phyloP scores from a whole-genome alignment of 1,140 invertebrate species.

The Drosophila funebris region DNA sequence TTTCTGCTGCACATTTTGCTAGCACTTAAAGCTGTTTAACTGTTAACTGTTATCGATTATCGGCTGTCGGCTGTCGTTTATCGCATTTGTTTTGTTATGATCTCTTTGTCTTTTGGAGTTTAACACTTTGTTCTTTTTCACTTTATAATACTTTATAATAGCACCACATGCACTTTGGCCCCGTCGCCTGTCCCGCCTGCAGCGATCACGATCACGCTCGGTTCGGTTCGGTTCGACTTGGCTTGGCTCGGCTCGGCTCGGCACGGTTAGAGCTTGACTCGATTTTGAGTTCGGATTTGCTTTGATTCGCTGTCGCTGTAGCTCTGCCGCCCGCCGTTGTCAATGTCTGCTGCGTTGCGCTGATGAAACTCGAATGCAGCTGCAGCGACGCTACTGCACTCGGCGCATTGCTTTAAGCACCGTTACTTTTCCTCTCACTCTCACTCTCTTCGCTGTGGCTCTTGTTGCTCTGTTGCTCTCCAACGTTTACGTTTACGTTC shows the following conservation, averaged over 20 bases:
- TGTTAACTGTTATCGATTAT: conserved; percentile 2
- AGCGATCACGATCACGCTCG: neutral
- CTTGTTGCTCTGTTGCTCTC: neutral
- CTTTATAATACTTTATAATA: too few species aligned
- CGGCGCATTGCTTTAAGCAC: conserved; percentile 27
- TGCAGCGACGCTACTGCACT: conserved; percentile 33
- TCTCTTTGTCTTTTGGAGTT: neutral
- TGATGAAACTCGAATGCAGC: conserved; percentile 75
- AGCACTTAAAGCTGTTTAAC: neutral
- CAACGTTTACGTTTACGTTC: neutral
- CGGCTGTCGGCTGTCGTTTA: conserved; percentile 12
- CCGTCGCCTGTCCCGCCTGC: conserved; percentile 2
- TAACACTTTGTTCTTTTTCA: neutral
- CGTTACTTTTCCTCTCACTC: conserved; percentile 1
- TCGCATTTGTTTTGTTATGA: neutral
- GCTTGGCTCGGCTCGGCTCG: neutral
- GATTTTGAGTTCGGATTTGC: neutral
- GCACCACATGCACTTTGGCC: too few species aligned
- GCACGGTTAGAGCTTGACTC: neutral
- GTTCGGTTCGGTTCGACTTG: conserved; percentile 4
- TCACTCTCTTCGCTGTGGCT: too few species aligned
- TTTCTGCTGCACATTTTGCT: conserved; percentile 79
- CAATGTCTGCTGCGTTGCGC: conserved; percentile 84
- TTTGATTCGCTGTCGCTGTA: conserved; percentile 20
- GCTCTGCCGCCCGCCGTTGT: conserved; percentile 84